Base-by-base conservation (phyloP, 2,888 invertebrate genomes). In the Urechis unicinctus region DNA sequence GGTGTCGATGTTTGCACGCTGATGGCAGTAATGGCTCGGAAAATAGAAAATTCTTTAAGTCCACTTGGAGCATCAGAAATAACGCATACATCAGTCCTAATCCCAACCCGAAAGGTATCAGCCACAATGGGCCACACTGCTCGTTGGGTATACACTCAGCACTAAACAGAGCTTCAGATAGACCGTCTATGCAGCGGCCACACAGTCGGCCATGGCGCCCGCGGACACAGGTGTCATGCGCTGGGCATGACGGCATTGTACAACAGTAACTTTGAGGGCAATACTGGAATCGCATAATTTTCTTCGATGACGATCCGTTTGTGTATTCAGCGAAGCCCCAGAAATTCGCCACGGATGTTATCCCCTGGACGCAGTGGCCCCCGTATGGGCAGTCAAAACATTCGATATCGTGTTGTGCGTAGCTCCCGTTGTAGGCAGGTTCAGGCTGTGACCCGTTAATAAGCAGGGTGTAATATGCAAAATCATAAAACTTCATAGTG, bases 241-340 rank as follows among this genome's bases (percentile, higher is more conserved):
- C 50, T 1, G 50, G 49, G 29, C 63, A 62, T 9, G 30, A 26
- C 3, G 50, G 54, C 6, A 54, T 58, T 2, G 60, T 56, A 50
- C 63, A 63, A 56, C 64, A 64, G 56, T 64, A 64, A 21, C 60
- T 57, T 25, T 57, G 49, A 4, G 63, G 64, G 49, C 64, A 64
- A 52, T 64, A 61, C 47, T 64, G 63, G 50, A 64, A 64, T 17
- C 50, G 24, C 22, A 63, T 55, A 13, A 56, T 41, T n/a, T 30
- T 28, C 9, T 17, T 17, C 9, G 36, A 13, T 13, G 36, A 28
- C 52, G 9, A 13, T 9, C 36, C 36, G 28, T 41, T 50, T 5
- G 4, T 28, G 24, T 48, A 21, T 3, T 56, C 26, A 30, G 43
- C 13, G 53, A 56, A 61, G 25, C 64, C 64, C 64, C 64, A 64